Base-by-base conservation (phyloP, 2,113 vertebrate species). In the Oryzias curvinotus region DNA sequence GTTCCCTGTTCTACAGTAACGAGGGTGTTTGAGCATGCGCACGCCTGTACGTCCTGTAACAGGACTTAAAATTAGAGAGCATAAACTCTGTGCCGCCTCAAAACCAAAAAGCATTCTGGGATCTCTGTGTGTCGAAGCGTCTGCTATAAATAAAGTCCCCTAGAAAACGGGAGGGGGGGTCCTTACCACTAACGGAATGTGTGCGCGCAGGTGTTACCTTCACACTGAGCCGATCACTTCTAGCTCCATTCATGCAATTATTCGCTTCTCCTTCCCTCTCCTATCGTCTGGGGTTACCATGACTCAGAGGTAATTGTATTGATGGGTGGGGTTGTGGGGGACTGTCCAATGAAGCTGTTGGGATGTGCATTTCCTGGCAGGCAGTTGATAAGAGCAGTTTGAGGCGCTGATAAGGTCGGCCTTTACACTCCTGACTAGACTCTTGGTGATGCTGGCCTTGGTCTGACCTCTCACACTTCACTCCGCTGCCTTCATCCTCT, bases 1-100 rank as follows among this genome's bases (percentile, higher is more conserved):
- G 73, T 67, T 67, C 70, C 65, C 85, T 68, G 76, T 87, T 86
- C 57, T 60, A 52, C 46, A 28, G 46, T 57, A 18, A 46, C 30
- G 41, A 49, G 52, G 21, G 48, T 25, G 17, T 52, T 61, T 52
- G 36, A 45, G 48, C 48, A 18, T 44, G 45, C 65, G 61, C 61
- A 57, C 49, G 19, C 60, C 45, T 68, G 62, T 62, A 26, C 65
- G 61, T 52, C 49, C 77, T 86, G 84, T 82, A 80, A 84, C 81
- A 76, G 77, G 81, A 79, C 52, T 83, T 79, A 81, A 90, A 91
- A 91, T 91, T 89, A 90, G 82, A 91, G 88, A 87, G 84, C 80
- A 65, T 82, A 71, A 75, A 76, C 3, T 49, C 69, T 62, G 75
- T 51, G 77, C 77, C 45, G 62, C 60, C 85, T 87, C 81, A 83